phyloP scores from a whole-genome alignment of 1,140 invertebrate species.

The Magallana ariakensis region DNA sequence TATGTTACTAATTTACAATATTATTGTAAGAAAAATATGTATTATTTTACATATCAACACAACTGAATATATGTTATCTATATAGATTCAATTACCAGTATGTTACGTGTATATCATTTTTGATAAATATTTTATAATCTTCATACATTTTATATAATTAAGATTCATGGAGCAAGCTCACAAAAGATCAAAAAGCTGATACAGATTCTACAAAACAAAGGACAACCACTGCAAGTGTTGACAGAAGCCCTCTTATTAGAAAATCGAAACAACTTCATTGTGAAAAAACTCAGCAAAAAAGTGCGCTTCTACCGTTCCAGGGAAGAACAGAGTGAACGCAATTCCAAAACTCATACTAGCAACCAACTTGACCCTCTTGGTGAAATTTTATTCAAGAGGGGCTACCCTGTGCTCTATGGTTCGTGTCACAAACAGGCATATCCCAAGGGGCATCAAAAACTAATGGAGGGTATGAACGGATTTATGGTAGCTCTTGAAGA shows the following conservation, averaged over 20 bases:
- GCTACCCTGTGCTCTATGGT: slow-evolving; percentile 1
- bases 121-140: too few species aligned
- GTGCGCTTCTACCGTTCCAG: background rate
- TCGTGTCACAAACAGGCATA: background rate
- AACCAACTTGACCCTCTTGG: background rate
- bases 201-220: slow-evolving; percentile 15
- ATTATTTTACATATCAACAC: too few species aligned
- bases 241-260: slow-evolving; percentile 2
- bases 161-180: slow-evolving; percentile 8
- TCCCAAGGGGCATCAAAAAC: slow-evolving; percentile 8
- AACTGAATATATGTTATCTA: too few species aligned
- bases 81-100: too few species aligned
- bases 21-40: too few species aligned
- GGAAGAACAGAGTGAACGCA: slow-evolving; percentile 5
- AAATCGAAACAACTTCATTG: background rate
- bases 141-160: too few species aligned
- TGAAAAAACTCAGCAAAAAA: slow-evolving; percentile 38
- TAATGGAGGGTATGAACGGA: slow-evolving; percentile 2
- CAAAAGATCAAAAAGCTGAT: slow-evolving; percentile 34
- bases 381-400: slow-evolving; percentile 6
- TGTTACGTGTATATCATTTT: too few species aligned
- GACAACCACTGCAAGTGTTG: background rate
- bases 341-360: background rate
- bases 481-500: slow-evolving; percentile 1
- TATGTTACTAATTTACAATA: too few species aligned